Percentiles rank a stretch among this genome's conserved stretches.
Conservation (phyloP, 2,797 vertebrate genomes). For the Hippoglossus hippoglossus region DNA sequence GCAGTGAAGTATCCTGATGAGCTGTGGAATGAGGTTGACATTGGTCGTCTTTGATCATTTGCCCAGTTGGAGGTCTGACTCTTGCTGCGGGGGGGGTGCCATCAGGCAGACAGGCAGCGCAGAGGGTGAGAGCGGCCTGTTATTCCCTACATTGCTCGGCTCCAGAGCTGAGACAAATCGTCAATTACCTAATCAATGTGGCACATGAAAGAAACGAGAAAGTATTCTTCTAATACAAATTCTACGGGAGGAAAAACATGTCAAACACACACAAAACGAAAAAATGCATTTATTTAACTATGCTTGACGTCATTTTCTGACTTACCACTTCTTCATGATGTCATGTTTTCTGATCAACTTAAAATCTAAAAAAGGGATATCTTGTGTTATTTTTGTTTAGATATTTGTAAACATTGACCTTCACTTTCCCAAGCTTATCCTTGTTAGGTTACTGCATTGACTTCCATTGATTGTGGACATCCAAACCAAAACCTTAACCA, state of each 20-base stretch:
- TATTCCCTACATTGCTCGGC: not conserved
- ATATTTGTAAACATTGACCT: too few species aligned
- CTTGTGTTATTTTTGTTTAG: too few species aligned
- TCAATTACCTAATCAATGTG: not conserved
- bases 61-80: conserved; percentile 33
- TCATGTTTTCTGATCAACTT: too few species aligned
- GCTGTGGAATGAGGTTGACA: conserved; percentile 38
- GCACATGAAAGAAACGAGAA: not conserved
- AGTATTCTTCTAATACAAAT: conserved; percentile 9
- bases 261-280: not conserved
- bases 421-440: too few species aligned
- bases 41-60: conserved; percentile 35
- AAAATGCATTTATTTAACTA: not conserved
- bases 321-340: too few species aligned
- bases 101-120: not conserved
- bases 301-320: too few species aligned
- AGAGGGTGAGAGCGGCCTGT: not conserved
- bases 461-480: too few species aligned
- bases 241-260: not conserved
- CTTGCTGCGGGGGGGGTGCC: not conserved
- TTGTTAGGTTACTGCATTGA: too few species aligned
- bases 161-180: not conserved
- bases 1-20: conserved; percentile 44
- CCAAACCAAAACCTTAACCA: too few species aligned
- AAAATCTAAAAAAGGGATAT: too few species aligned